A percentile compares a stretch with the other conserved stretches of the same genome.
phyloP scores from a whole-genome alignment of 2,797 vertebrate genomes.

The Apogon hyalosoma region DNA sequence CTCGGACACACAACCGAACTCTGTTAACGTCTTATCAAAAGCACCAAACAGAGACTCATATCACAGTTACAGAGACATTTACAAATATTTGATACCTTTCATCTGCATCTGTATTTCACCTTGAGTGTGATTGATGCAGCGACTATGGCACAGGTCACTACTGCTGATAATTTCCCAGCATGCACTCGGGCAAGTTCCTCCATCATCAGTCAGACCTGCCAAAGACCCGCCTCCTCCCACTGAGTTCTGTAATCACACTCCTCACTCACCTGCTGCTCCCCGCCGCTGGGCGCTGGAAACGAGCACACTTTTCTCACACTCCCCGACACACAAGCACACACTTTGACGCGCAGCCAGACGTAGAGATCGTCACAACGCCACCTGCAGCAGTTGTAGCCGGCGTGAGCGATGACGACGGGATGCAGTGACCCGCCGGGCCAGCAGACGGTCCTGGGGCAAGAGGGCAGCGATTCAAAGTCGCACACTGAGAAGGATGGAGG shows the following conservation, averaged over 20 bases:
- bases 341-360: constrained; percentile 30
- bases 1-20: not conserved
- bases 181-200: constrained; percentile 59
- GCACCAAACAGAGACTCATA: constrained; percentile 9
- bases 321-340: not conserved
- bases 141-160: constrained; percentile 64
- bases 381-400: constrained; percentile 50
- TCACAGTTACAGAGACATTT: constrained; percentile 54
- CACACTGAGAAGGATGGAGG: constrained; percentile 46
- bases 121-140: constrained; percentile 66
- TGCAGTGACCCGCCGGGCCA: constrained; percentile 55
- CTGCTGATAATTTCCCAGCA: constrained; percentile 77
- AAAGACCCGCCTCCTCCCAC: constrained; percentile 89
- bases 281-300: constrained; percentile 48
- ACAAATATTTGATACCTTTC: constrained; percentile 67
- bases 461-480: constrained; percentile 71
- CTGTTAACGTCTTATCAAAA: not conserved
- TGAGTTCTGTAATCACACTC: constrained; percentile 81
- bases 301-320: constrained; percentile 22
- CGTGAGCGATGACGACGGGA: constrained; percentile 50
- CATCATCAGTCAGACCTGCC: constrained; percentile 83
- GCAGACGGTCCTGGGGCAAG: constrained; percentile 73
- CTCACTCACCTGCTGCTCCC: constrained; percentile 68
- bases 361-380: constrained; percentile 27
- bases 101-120: constrained; percentile 58